Percentiles rank a stretch among this genome's conserved stretches.
Conservation (phyloP, 2,113 vertebrate species). For the Zosterops japonicus region DNA sequence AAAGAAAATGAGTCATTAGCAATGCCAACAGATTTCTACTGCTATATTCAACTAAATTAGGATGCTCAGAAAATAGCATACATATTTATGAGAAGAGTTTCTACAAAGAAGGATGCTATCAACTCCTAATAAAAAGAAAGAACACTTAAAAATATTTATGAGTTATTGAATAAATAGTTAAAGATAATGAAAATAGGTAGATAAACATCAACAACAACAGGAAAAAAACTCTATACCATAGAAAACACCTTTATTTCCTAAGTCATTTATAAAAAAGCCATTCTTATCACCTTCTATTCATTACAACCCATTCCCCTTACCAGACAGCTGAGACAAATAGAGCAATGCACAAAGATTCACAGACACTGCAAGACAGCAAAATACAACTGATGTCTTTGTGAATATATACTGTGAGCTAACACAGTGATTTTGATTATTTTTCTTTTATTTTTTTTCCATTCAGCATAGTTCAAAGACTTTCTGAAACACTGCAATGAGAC, state of each 20-base stretch:
- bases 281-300: not conserved
- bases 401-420: not conserved
- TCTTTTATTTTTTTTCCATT: not conserved
- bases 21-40: constrained; percentile 7
- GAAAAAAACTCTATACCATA: not conserved
- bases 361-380: not conserved
- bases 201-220: not conserved
- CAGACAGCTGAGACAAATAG: not conserved
- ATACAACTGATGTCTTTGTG: not conserved
- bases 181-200: not conserved
- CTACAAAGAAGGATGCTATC: not conserved
- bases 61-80: not conserved
- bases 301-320: not conserved
- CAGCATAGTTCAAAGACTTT: not conserved
- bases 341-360: not conserved
- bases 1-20: constrained; percentile 45
- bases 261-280: not conserved
- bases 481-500: not conserved
- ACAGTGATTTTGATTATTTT: not conserved
- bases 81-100: constrained; percentile 34
- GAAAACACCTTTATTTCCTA: not conserved
- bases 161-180: not conserved
- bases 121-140: not conserved
- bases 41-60: not conserved
- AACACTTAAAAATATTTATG: not conserved